Conservation (phyloP, 2,888 invertebrate genomes). For the Lycocerus yunnanus region DNA sequence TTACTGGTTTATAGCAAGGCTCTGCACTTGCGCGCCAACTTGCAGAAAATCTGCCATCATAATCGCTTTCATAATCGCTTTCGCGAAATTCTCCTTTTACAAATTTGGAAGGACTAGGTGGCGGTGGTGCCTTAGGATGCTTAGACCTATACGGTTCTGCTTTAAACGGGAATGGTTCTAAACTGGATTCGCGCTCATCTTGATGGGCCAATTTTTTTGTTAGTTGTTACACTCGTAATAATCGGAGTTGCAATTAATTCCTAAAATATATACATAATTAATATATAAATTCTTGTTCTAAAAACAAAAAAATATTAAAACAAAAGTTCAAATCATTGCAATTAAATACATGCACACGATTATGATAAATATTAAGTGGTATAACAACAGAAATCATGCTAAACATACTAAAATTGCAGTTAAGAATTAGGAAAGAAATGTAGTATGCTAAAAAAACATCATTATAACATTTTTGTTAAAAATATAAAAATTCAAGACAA, state of each 20-base stretch:
- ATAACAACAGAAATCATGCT: constrained; percentile 17
- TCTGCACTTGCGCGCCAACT: constrained; percentile 65
- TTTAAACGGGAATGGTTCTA: constrained; percentile 57
- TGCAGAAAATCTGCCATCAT: constrained; percentile 66
- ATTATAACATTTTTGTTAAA: not conserved
- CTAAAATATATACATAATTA: constrained; percentile 49
- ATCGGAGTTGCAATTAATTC: constrained; percentile 61
- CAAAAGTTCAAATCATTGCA: too few species aligned
- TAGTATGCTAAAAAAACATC: not conserved
- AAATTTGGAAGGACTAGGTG: constrained; percentile 69
- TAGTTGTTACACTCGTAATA: constrained; percentile 57
- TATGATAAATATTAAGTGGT: constrained; percentile 56
- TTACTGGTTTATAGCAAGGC: constrained; percentile 63
- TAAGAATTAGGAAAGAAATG: not conserved
- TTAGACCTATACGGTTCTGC: constrained; percentile 52
- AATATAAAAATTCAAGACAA: not conserved
- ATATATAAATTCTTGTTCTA: too few species aligned
- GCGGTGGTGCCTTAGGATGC: constrained; percentile 56
- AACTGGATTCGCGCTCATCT: constrained; percentile 49
- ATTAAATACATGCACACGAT: constrained; percentile 40
- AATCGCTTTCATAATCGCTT: constrained; percentile 75
- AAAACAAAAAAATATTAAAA: too few species aligned
- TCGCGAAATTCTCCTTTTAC: constrained; percentile 67
- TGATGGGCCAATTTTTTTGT: constrained; percentile 50
- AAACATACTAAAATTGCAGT: not conserved